Base-by-base conservation (phyloP, 2,113 vertebrate species). In the Elgaria multicarinata region DNA sequence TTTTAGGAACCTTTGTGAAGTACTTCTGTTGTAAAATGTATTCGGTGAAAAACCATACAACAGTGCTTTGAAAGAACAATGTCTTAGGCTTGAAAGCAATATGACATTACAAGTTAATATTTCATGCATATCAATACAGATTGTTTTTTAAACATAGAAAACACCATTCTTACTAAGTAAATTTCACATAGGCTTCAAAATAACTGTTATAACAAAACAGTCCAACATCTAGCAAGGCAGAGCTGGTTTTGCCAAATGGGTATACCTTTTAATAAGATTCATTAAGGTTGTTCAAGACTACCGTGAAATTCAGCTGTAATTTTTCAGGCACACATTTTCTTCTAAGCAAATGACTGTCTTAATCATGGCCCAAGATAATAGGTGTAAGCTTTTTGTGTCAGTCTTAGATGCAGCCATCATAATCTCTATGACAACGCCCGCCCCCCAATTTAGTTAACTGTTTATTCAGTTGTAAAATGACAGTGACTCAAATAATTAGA, bases 391-490 rank as follows among this genome's bases (percentile, higher is more conserved):
- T 88, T 88, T 91, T 89, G 90, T 87, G 85, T 93, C 67, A 87
- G 44, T 39, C n/a, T 94, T 92, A 89, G 94, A 76, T 90, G 92
- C 88, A 93, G 93, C 92, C 42, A 80, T 94, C 96, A 95, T 94
- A 91, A 95, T 87, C 94, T 92, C 86, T 26, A 16, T 95, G 94
- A 97, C 90, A 93, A 12, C 86, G 95, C 94, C 89, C 86, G 95
- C 94, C 89, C 96, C 94, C 90, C 94, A 91, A 66, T 96, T 96
- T 96, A 94, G 31, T 93, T 94, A 94, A 92, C 90, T 95, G 90
- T 96, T 95, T 96, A 92, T 97, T 96, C 92, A 94, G 93, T 96
- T 96, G 88, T 95, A 95, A 96, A 97, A 93, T 90, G 96, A 89
- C 82, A 89, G 58, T 96, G 95, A 97, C 92, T 96, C 95, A 95